These are phyloP conservation scores for Patella depressa DNA, from an alignment of 2,888 invertebrate species.

Conservation along the genomic window DNA sequence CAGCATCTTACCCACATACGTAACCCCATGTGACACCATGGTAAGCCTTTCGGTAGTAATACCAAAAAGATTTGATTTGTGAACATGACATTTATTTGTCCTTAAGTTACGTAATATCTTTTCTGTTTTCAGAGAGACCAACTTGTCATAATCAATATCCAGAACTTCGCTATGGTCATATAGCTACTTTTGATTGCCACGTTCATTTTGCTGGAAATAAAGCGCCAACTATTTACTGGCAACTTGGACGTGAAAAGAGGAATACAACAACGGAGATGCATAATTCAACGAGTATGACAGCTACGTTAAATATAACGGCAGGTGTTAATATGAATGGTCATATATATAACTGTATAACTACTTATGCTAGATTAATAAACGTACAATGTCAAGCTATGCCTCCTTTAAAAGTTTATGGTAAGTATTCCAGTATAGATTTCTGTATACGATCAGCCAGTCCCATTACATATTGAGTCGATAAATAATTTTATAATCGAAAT, in stretches of 20 bases:
- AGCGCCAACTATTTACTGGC: constrained; percentile 51
- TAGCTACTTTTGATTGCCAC: constrained; percentile 53
- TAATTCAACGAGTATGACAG: constrained; percentile 36
- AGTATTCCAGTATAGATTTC: constrained; percentile 15
- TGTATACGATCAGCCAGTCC: too few species aligned
- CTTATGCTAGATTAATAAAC: constrained; percentile 37
- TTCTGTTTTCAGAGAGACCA: constrained; percentile 33
- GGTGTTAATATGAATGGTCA: constrained; percentile 42
- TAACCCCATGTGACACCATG: too few species aligned
- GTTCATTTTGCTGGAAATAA: constrained; percentile 51
- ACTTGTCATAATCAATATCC: constrained; percentile 39
- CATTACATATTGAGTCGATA: too few species aligned
- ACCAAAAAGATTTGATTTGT: too few species aligned
- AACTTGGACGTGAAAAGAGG: constrained; percentile 34
- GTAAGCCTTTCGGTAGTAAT: too few species aligned
- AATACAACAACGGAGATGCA: constrained; percentile 33
- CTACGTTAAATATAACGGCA: constrained; percentile 38
- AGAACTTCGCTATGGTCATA: constrained; percentile 40
- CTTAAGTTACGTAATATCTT: neutral
- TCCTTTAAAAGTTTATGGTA: constrained; percentile 44
- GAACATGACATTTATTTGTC: too few species aligned
- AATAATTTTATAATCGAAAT: too few species aligned
- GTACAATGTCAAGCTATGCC: constrained; percentile 42
- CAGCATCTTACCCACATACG: too few species aligned
- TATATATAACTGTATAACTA: constrained; percentile 46